phyloP scores from a whole-genome alignment of 53 echinoderm and acorn worm species.

The Actinopyga echinites region DNA sequence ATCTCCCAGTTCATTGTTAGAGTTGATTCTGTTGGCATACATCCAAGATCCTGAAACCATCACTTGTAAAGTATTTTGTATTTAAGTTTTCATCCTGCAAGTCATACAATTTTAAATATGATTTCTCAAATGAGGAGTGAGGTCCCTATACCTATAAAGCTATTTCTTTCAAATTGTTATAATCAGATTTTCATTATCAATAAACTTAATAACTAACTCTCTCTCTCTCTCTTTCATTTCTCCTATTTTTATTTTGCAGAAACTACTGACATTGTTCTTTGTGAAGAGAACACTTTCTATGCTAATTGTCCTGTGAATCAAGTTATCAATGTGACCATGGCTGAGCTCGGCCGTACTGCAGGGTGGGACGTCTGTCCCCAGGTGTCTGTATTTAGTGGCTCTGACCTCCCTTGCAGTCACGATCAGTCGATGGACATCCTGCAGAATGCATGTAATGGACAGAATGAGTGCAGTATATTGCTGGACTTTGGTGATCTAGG shows the following conservation, averaged over 20 bases:
- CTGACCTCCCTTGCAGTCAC: conserved; percentile 55
- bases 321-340: conserved; percentile 70
- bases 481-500: conserved; percentile 43
- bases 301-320: conserved; percentile 66
- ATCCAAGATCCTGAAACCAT: no score
- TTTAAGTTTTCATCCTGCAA: no score
- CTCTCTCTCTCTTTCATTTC: neutral
- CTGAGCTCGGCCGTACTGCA: conserved; percentile 70
- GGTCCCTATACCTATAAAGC: no score
- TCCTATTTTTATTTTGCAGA: conserved; percentile 29
- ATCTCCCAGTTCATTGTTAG: no score
- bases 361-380: conserved; percentile 70
- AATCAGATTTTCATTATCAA: no score
- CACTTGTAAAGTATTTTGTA: no score
- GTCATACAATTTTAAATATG: no score
- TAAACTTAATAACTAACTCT: neutral
- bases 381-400: conserved; percentile 21
- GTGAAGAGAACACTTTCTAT: conserved; percentile 65
- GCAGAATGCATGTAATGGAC: conserved; percentile 43
- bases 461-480: conserved; percentile 53
- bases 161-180: no score
- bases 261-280: conserved; percentile 52
- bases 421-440: conserved; percentile 29
- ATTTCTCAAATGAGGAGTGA: no score
- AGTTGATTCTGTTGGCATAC: no score